Percentiles rank a stretch among this genome's conserved stretches.
These are phyloP conservation scores for Drosophila koepferae DNA, from an alignment of 2,888 invertebrate genomes.

Conservation along the genomic window DNA sequence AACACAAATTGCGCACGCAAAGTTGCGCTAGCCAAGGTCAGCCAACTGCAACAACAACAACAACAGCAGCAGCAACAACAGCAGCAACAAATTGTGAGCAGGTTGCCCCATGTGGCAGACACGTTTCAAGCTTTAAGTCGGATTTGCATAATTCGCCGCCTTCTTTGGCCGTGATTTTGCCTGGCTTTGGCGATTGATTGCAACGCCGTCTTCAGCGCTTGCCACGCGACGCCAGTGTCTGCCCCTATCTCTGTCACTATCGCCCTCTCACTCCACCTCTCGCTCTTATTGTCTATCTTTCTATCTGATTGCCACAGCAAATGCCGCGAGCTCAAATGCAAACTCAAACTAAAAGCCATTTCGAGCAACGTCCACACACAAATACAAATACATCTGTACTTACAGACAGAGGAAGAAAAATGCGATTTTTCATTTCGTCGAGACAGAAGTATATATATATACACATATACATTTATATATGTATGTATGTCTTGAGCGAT, in stretches of 20 bases:
- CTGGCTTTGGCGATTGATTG: constrained; percentile 59
- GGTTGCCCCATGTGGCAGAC: constrained; percentile 13
- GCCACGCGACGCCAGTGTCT: constrained; percentile 18
- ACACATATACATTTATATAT: neutral
- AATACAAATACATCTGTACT: neutral
- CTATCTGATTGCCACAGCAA: constrained; percentile 10
- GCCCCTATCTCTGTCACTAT: neutral
- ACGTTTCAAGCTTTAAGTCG: constrained; percentile 33
- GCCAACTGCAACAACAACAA: constrained; percentile 5
- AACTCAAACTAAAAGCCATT: constrained; percentile 5
- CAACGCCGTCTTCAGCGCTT: constrained; percentile 30
- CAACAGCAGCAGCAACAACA: neutral
- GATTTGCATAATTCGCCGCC: constrained; percentile 65
- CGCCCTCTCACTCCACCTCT: neutral
- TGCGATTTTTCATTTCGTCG: neutral
- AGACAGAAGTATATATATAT: neutral
- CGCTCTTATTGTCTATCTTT: constrained; percentile 1
- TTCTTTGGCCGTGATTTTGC: constrained; percentile 48
- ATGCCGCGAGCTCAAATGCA: constrained; percentile 7
- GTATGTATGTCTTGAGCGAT: neutral
- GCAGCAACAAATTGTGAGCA: neutral
- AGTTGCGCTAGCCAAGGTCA: constrained; percentile 64
- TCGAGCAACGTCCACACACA: constrained; percentile 2
- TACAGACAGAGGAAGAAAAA: neutral
- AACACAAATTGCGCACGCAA: constrained; percentile 74